Evolutionary conservation across 2,113 vertebrate genomes (phyloP), one percentile per base, ranked within the genome.

Genomic region (Zootoca vivipara): DNA sequence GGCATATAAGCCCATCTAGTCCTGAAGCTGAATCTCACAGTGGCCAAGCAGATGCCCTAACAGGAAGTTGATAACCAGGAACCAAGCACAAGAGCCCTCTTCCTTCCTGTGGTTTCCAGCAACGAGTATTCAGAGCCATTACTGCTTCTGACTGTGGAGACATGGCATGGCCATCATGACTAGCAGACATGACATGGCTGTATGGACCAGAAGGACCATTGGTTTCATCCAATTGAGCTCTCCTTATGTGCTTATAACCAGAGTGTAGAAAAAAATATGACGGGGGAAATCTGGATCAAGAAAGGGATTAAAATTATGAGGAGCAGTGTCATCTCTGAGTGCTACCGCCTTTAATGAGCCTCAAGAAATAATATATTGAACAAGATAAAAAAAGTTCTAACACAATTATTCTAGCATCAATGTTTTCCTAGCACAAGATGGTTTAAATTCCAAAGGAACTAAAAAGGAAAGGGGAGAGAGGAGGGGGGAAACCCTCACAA

Each of bases 401-500:
- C 89, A 90, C 70, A 93, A 91, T 91, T 90, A 95, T 91, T 82
- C 89, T 91, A 86, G 86, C 88, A 33, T 86, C 85, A 77, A 73
- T 87, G 94, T 91, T 75, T 91, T 89, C 30, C 65, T 87, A 93
- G 94, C 8, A 18, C 33, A 81, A 93, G 92, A 94, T 88, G 89
- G 89, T 92, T 93, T 95, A 95, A 86, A 93, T 93, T 95, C 91
- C 85, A 92, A 91, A 91, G 92, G 92, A 94, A 93, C 90, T 89
- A 28, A 87, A 87, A 87, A 87, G 13, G 74, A 10, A 15, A 64
- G 33, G 70, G 6, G 26, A 7, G 9, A 22, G 16, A 30, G 3
- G 18, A 16, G 12, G 56, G 73, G 38, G n/a, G 9, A 38, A 33
- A 28, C 72, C 3, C 42, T 3, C 82, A 72, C 40, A 38, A 15